Percentiles rank a stretch among this genome's conserved stretches.
phyloP scores from a whole-genome alignment of 2,113 vertebrate genomes.

The Vombatus ursinus region DNA sequence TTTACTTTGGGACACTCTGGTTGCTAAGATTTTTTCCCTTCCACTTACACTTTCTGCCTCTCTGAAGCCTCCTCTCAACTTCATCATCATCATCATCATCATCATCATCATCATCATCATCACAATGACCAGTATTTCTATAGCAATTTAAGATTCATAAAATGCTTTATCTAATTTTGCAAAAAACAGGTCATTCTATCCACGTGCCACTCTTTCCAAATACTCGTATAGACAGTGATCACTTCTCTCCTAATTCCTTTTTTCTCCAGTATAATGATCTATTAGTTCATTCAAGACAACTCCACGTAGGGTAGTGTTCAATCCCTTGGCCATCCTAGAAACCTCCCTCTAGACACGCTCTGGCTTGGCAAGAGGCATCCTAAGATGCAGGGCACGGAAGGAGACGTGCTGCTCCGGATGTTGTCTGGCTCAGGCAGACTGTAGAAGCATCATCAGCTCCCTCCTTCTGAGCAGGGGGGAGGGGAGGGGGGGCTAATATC shows the following conservation, averaged over 20 bases:
- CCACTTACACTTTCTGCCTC: not conserved
- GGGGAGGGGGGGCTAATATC: too few relatives aligned
- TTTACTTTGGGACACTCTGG: not conserved
- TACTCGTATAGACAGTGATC: not conserved
- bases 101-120: too few relatives aligned
- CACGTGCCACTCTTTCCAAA: not conserved
- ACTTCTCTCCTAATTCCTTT: not conserved
- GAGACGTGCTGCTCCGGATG: fast-evolving
- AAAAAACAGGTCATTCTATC: not conserved
- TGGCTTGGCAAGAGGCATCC: not conserved
- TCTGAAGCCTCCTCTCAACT: not conserved
- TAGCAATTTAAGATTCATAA: not conserved
- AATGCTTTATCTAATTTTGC: not conserved
- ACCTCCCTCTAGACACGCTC: not conserved
- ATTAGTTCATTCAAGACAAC: not conserved
- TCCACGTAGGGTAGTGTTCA: not conserved
- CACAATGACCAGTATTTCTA: not conserved
- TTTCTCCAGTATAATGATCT: not conserved
- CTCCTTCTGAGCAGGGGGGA: not conserved
- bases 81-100: too few relatives aligned
- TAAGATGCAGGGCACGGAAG: not conserved
- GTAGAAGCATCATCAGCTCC: not conserved
- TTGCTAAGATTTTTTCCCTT: not conserved
- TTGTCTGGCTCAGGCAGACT: fast-evolving
- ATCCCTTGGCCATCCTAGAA: not conserved